phyloP scores from a whole-genome alignment of 2,113 vertebrate species.

The Indicator indicator region DNA sequence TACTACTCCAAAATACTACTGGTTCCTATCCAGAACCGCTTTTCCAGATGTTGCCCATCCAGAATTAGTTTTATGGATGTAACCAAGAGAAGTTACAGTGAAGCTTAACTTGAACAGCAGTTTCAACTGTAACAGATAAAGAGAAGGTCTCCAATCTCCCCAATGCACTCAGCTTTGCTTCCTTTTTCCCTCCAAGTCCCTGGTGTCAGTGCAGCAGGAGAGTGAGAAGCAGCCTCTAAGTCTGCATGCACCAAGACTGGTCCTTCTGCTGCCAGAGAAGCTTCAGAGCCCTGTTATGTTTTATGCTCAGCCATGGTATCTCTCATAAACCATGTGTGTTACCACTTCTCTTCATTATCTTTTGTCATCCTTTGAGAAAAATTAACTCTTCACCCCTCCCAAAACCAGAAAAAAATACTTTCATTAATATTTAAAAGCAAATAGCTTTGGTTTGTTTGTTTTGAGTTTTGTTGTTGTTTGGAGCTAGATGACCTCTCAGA shows the following conservation, averaged over 20 bases:
- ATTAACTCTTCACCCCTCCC: neutral
- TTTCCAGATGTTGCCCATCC: neutral
- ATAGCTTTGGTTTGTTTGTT: neutral
- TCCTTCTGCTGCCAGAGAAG: neutral
- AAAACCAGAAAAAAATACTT: neutral
- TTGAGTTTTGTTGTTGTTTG: no score
- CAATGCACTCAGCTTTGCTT: neutral
- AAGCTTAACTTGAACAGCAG: neutral
- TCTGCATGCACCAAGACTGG: rapidly evolving
- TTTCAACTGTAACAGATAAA: neutral
- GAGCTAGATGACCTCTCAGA: neutral
- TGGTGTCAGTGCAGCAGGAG: rapidly evolving
- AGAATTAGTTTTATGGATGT: neutral
- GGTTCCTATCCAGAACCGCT: neutral
- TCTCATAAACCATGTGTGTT: neutral
- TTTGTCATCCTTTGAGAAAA: neutral
- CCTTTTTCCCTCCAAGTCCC: neutral
- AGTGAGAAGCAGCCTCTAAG: neutral
- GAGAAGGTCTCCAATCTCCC: neutral
- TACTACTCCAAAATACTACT: neutral
- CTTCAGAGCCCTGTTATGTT: neutral
- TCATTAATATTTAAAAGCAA: neutral
- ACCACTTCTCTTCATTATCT: neutral
- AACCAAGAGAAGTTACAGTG: neutral
- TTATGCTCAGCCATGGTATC: neutral